These are phyloP conservation scores for Pseudorhiza aurosa DNA, from an alignment of 30 jellyfish, hydroid and myxozoan species.

Conservation along the genomic window DNA sequence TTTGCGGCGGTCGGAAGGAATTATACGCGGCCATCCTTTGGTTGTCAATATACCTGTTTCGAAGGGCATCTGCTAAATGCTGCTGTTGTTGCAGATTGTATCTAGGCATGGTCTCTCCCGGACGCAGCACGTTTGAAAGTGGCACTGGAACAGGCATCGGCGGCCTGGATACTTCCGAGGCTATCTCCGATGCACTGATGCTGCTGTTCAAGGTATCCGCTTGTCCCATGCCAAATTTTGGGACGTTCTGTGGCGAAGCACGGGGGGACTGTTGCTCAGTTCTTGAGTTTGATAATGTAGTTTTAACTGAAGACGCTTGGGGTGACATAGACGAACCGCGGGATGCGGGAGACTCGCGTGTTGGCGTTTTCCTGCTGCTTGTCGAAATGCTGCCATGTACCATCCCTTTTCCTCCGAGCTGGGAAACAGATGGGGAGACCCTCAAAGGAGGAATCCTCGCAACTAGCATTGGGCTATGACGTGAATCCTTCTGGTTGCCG, in stretches of 20 bases:
- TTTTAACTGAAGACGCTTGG: constrained; percentile 45
- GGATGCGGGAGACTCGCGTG: constrained; percentile 45
- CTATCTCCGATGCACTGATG: neutral
- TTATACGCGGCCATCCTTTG: constrained; percentile 46
- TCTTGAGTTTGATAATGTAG: constrained; percentile 8
- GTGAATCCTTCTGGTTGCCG: neutral
- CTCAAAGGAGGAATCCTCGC: constrained; percentile 42
- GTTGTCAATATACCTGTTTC: constrained; percentile 21
- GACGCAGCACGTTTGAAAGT: constrained; percentile 9
- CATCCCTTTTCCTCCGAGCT: constrained; percentile 45
- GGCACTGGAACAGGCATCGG: neutral
- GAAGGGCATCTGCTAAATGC: constrained; percentile 22
- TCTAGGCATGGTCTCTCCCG: constrained; percentile 7
- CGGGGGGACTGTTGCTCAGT: constrained; percentile 4
- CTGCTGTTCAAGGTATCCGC: neutral
- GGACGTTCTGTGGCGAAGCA: constrained; percentile 7
- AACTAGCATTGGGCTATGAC: neutral
- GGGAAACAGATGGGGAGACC: constrained; percentile 57
- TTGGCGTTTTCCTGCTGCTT: constrained; percentile 25
- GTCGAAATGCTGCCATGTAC: neutral
- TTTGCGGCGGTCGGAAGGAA: constrained; percentile 33
- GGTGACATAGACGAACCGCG: constrained; percentile 43
- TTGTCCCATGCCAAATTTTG: neutral
- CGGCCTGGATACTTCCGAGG: too few species aligned
- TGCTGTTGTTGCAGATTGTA: constrained; percentile 40